Evolutionary conservation across 2,797 vertebrate genomes (phyloP).

Genomic region (Semotilus atromaculatus): DNA sequence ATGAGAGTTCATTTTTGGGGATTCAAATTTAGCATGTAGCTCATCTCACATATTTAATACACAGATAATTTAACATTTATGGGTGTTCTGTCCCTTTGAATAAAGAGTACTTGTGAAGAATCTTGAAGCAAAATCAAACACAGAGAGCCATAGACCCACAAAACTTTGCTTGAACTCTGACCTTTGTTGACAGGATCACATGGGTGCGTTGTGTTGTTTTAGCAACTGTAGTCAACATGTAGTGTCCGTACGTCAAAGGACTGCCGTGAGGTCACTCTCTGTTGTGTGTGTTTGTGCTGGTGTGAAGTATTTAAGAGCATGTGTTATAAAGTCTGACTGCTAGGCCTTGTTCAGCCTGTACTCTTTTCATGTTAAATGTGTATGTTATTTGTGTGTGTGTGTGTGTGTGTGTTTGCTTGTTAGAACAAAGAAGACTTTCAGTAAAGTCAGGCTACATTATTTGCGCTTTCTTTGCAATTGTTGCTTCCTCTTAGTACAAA

Average conservation of each 20-base stretch:
- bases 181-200: constrained; percentile 67
- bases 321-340: constrained; percentile 51
- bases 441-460: constrained; percentile 55
- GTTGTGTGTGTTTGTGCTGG: constrained; percentile 49
- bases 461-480: constrained; percentile 29
- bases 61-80: not conserved
- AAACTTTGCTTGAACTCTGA: constrained; percentile 72
- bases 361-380: constrained; percentile 43
- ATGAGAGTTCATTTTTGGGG: not conserved
- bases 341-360: constrained; percentile 59
- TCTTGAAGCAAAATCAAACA: constrained; percentile 2
- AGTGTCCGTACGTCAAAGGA: constrained; percentile 39
- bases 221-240: constrained; percentile 64
- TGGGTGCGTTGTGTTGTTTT: constrained; percentile 71
- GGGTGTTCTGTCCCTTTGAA: not conserved
- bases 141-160: constrained; percentile 4
- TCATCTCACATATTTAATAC: not conserved
- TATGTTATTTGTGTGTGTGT: constrained; percentile 54
- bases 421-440: constrained; percentile 39
- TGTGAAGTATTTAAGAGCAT: constrained; percentile 36
- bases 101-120: not conserved
- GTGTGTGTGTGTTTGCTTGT: constrained; percentile 38
- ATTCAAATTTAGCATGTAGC: not conserved
- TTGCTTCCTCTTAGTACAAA: not conserved
- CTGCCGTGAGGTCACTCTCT: constrained; percentile 46